Base-by-base conservation (phyloP, 23 tunicate genomes). In the Trididemnum miniatum region DNA sequence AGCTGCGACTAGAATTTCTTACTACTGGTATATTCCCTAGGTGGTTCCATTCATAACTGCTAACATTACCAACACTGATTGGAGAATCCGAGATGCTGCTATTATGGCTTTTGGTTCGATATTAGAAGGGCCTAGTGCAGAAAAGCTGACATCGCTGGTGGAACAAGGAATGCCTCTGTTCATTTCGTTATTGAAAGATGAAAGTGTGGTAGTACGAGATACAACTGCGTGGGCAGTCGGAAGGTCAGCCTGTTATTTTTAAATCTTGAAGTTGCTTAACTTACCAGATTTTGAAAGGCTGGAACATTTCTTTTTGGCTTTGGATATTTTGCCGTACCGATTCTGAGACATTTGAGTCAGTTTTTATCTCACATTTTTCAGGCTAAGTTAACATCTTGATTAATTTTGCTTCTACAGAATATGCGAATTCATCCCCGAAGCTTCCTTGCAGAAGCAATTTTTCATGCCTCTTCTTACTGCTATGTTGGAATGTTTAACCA, bases 161-260 rank as follows among this genome's bases (percentile, higher is more conserved):
- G 89, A 86, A 7, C 88, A 86, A 44, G 96, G 91, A 12, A 75
- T 95, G 85, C 88, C 91, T 12, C 82, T 78, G 40, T 81, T 95
- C 65, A 77, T 95, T 38, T 15, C 66, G 5, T 65, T 86, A 35
- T 69, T 95, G 65, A 72, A 82, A 35, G 99, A 95, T 65, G 88
- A 82, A 5, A 65, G 88, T 59, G 96, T 89, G 35, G 91, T 83
- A 0, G 99, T 95, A 0, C 88, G 99, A 0, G 99, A 95, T 59
- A 89, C 99, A 51, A 89, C 96, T 35, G 99, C 99, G n/a, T 95
- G 99, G 99, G 95, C 95, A 0, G 82, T 95, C 27, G 99, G 99
- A 36, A 82, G 97, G 97, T 90, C 31, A 9, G 76, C 12, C 57
- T 49, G 57, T 49, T 49, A n/a, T n/a, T n/a, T n/a, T n/a, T n/a